Conservation (phyloP, 53 echinoderm and acorn worm genomes). For the Zoroaster sp. region DNA sequence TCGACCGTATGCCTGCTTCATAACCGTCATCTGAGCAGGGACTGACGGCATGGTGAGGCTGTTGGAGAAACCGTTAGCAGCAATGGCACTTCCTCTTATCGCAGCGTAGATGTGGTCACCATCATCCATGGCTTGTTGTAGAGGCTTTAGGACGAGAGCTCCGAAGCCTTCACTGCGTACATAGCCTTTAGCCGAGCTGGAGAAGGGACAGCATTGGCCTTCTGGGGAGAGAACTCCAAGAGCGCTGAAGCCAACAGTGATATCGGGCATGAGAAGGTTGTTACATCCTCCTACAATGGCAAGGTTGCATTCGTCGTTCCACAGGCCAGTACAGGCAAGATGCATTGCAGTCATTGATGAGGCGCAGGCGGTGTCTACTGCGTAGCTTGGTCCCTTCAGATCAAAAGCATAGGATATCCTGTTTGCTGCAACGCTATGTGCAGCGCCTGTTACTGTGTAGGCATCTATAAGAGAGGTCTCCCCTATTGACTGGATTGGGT, state of each 20-base stretch:
- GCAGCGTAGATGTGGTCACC: conserved; percentile 88
- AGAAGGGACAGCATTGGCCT: conserved; percentile 86
- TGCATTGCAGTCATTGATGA: conserved; percentile 86
- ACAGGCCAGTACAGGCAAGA: conserved; percentile 77
- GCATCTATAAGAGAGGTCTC: conserved; percentile 76
- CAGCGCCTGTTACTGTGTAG: conserved; percentile 82
- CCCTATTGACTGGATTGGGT: conserved; percentile 52
- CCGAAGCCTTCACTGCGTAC: conserved; percentile 93
- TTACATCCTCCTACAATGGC: conserved; percentile 76
- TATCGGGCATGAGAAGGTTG: conserved; percentile 71
- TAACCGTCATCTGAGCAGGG: conserved; percentile 66
- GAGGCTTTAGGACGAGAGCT: conserved; percentile 78
- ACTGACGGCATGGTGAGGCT: conserved; percentile 85
- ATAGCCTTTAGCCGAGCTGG: conserved; percentile 84
- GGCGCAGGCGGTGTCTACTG: conserved; percentile 89
- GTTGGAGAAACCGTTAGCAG: conserved; percentile 68
- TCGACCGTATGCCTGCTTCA: conserved; percentile 75
- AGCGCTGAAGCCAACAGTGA: conserved; percentile 80
- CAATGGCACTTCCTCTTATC: conserved; percentile 74
- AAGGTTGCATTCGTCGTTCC: conserved; percentile 76
- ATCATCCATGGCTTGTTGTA: conserved; percentile 66
- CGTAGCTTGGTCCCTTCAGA: conserved; percentile 75
- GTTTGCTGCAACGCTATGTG: conserved; percentile 78
- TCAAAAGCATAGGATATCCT: conserved; percentile 86
- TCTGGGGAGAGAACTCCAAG: conserved; percentile 83